Evolutionary conservation across 1,140 invertebrate genomes (phyloP).

Genomic region (Drosophila willistoni): DNA sequence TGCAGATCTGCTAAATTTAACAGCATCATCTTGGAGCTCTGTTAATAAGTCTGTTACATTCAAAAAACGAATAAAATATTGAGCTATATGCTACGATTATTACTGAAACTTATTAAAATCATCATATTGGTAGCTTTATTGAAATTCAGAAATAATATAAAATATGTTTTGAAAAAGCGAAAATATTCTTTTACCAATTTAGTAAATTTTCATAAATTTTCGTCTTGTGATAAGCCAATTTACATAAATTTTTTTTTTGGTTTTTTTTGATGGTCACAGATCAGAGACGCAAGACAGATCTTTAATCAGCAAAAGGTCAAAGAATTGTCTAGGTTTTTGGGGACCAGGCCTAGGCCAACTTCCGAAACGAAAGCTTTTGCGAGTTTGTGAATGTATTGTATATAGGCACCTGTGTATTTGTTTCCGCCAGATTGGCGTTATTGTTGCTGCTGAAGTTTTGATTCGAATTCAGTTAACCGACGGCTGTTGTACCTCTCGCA

Average conservation of each 20-base stretch:
- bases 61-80: too few relatives aligned
- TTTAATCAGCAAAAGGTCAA: conserved; percentile 21
- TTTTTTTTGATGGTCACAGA: conserved; percentile 30
- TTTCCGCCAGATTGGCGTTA: conserved; percentile 36
- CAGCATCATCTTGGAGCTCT: background rate
- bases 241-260: background rate
- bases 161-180: background rate
- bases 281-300: conserved; percentile 31
- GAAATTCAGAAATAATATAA: too few relatives aligned
- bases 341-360: conserved; percentile 24
- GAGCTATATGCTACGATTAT: too few relatives aligned
- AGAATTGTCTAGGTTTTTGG: background rate
- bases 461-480: conserved; percentile 66
- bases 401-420: conserved; percentile 14
- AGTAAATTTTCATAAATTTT: background rate
- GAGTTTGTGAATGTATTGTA: background rate
- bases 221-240: background rate
- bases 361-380: conserved; percentile 36
- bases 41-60: background rate
- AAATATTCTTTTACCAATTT: background rate
- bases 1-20: conserved; percentile 1
- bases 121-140: too few relatives aligned
- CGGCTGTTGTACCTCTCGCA: conserved; percentile 70
- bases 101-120: too few relatives aligned
- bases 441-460: conserved; percentile 49